phyloP scores from a whole-genome alignment of 2,797 vertebrate species.

The Coregonus suidteri region DNA sequence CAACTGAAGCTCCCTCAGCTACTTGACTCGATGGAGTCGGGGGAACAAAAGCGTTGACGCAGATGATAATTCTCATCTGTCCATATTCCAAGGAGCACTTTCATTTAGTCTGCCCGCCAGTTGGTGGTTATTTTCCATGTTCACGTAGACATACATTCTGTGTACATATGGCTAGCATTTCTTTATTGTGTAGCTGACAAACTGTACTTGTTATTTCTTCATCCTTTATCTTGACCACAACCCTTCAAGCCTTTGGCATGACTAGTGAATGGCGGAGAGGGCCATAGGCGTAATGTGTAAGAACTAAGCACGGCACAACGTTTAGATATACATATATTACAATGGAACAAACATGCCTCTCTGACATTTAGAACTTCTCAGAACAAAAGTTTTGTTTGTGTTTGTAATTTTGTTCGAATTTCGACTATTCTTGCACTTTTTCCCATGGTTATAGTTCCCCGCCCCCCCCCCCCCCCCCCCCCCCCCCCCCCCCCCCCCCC shows the following conservation, averaged over 20 bases:
- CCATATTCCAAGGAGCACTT: not conserved
- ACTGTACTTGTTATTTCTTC: not conserved
- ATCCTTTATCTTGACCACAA: not conserved
- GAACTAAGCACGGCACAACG: not conserved
- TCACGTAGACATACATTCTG: not conserved
- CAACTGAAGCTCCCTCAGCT: too few species aligned
- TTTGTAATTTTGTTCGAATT: not conserved
- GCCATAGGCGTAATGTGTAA: not conserved
- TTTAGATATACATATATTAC: too few species aligned
- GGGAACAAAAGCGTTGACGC: too few species aligned
- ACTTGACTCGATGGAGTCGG: too few species aligned
- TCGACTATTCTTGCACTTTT: not conserved
- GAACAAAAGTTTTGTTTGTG: not conserved
- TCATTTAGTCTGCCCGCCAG: not conserved
- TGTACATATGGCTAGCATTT: not conserved
- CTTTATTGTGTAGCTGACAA: not conserved
- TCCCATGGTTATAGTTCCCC: not conserved
- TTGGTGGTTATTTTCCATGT: not conserved
- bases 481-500: too few species aligned
- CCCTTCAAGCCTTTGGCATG: too few species aligned
- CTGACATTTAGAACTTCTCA: not conserved
- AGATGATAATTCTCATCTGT: too few species aligned
- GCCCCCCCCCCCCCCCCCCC: too few species aligned
- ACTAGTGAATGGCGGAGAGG: too few species aligned
- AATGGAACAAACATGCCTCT: not conserved